Evolutionary conservation across 2,888 invertebrate species (phyloP).

Genomic region (Lepidonotus clava): DNA sequence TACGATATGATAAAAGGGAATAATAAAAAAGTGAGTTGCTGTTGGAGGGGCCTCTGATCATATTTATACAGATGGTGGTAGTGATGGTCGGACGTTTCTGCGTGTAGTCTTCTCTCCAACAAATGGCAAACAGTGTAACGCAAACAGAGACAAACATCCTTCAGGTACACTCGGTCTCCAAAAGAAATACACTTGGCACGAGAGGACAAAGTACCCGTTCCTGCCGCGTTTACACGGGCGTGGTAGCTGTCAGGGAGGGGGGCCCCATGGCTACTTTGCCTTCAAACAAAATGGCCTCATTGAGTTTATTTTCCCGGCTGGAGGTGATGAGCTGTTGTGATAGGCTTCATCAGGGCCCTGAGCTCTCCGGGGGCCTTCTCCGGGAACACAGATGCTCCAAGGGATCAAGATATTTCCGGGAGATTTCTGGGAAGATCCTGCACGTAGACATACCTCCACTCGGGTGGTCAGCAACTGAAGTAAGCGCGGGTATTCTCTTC

Average conservation of each 20-base stretch:
- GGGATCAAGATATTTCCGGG: too few relatives aligned
- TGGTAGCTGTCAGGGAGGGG: background rate
- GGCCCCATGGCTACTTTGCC: background rate
- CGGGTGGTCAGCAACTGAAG: background rate
- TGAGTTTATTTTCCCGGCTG: background rate
- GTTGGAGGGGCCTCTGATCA: background rate
- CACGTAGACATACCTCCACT: background rate
- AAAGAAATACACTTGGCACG: too few relatives aligned
- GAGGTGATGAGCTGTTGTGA: slow-evolving; percentile 18
- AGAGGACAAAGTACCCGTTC: too few relatives aligned
- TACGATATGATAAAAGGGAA: too few relatives aligned
- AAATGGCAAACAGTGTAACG: background rate
- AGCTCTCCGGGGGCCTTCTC: too few relatives aligned
- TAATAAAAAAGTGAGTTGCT: background rate
- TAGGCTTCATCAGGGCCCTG: background rate
- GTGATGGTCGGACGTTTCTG: background rate
- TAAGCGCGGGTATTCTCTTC: background rate
- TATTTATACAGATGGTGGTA: slow-evolving; percentile 9
- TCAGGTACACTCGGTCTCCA: too few relatives aligned
- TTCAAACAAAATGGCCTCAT: slow-evolving; percentile 17
- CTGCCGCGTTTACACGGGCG: too few relatives aligned
- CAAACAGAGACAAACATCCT: background rate
- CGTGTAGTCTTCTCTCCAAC: background rate
- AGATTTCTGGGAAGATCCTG: background rate
- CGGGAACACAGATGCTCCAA: too few relatives aligned